Percentiles rank a stretch among this genome's conserved stretches.
These are phyloP conservation scores for Abramis brama DNA, from an alignment of 2,113 vertebrate species.

Conservation along the genomic window DNA sequence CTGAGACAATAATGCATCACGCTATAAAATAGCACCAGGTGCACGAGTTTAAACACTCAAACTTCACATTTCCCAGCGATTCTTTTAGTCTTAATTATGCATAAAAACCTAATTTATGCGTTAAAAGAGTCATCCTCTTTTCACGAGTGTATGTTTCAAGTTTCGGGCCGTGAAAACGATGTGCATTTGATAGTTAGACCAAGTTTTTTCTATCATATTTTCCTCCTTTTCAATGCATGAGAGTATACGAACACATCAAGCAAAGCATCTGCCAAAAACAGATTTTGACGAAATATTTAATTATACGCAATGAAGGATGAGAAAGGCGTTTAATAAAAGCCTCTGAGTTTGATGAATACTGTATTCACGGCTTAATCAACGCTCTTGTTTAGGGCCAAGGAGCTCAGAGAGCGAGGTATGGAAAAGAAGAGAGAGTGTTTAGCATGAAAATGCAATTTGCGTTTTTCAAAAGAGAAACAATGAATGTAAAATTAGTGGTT, in stretches of 20 bases:
- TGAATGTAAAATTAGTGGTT: constrained; percentile 60
- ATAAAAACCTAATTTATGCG: constrained; percentile 58
- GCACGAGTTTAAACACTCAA: constrained; percentile 54
- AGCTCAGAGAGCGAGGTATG: constrained; percentile 69
- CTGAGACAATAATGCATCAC: constrained; percentile 46
- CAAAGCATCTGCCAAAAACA: constrained; percentile 71
- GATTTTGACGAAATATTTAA: constrained; percentile 79
- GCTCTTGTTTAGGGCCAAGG: constrained; percentile 78
- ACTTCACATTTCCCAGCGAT: background rate
- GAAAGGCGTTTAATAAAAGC: constrained; percentile 77
- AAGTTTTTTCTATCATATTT: constrained; percentile 56
- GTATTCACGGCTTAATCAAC: constrained; percentile 82
- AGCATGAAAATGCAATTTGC: constrained; percentile 77
- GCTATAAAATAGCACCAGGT: constrained; percentile 76
- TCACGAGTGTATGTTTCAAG: constrained; percentile 53
- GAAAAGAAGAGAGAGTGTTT: constrained; percentile 60
- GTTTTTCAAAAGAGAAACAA: constrained; percentile 69
- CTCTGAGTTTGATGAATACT: constrained; percentile 77
- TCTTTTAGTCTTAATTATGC: constrained; percentile 34
- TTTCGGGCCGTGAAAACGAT: constrained; percentile 59
- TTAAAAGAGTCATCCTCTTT: constrained; percentile 61
- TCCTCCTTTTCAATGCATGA: constrained; percentile 68
- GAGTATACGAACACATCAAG: constrained; percentile 75
- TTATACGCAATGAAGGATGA: constrained; percentile 76
- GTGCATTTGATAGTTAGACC: constrained; percentile 60